These are phyloP conservation scores for Dasypus novemcinctus DNA, from an alignment of 2,113 vertebrate genomes.

Conservation along the genomic window DNA sequence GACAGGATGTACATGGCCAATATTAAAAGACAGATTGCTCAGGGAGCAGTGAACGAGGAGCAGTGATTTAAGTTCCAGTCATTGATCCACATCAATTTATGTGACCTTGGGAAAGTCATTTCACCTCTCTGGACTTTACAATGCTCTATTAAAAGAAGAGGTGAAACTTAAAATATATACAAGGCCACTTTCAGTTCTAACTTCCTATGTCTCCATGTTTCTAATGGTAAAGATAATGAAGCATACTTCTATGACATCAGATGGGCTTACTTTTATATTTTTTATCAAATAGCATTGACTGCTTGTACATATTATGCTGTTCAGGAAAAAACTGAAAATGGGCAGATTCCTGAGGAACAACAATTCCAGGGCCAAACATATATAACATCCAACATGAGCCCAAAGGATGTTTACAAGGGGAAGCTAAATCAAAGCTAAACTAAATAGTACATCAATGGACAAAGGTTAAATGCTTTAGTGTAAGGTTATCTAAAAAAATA, in stretches of 20 bases:
- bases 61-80: background rate
- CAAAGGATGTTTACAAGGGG: background rate
- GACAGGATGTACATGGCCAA: background rate
- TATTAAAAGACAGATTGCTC: background rate
- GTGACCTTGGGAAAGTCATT: background rate
- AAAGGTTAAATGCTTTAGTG: background rate
- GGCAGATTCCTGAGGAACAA: background rate
- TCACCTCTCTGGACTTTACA: background rate
- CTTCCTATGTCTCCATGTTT: background rate
- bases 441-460: background rate
- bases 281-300: background rate
- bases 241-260: background rate
- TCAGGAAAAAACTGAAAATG: background rate
- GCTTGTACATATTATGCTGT: background rate
- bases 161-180: background rate
- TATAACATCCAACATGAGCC: background rate
- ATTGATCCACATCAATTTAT: background rate
- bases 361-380: background rate
- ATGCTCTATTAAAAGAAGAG: background rate
- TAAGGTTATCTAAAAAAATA: background rate
- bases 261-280: background rate
- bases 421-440: conserved; percentile 37
- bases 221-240: background rate
- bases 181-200: background rate
- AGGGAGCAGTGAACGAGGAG: background rate